A percentile compares a stretch with the other conserved stretches of the same genome.
These are phyloP conservation scores for Micropterix aruncella DNA, from an alignment of 2,888 invertebrate species.

Conservation along the genomic window DNA sequence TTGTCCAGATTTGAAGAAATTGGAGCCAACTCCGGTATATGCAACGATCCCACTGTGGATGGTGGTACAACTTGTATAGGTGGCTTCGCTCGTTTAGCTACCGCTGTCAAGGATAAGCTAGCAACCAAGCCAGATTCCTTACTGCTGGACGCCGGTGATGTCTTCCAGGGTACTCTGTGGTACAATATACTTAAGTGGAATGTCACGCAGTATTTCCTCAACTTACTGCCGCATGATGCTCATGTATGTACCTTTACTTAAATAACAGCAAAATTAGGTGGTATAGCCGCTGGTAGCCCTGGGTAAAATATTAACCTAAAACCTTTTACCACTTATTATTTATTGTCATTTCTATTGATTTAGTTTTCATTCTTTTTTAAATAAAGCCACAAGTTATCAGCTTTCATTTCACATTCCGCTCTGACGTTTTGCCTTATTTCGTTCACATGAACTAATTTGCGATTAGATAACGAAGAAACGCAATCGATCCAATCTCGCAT, in stretches of 20 bases:
- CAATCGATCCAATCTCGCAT: too few relatives aligned
- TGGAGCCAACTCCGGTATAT: slow-evolving; percentile 38
- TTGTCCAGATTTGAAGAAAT: slow-evolving; percentile 53
- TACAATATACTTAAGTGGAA: slow-evolving; percentile 63
- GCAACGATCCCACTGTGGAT: slow-evolving; percentile 23
- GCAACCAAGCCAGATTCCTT: slow-evolving; percentile 49
- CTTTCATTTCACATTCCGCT: too few relatives aligned
- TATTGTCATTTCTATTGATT: too few relatives aligned
- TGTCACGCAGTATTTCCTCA: slow-evolving; percentile 61
- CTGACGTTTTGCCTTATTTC: too few relatives aligned
- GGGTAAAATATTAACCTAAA: too few relatives aligned
- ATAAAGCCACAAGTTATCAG: too few relatives aligned
- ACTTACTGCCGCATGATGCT: slow-evolving; percentile 59
- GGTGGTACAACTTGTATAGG: slow-evolving; percentile 49
- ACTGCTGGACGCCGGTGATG: slow-evolving; percentile 70
- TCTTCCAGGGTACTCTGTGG: slow-evolving; percentile 79
- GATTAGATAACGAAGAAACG: too few relatives aligned
- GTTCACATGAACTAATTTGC: too few relatives aligned
- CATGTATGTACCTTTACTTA: slow-evolving; percentile 51
- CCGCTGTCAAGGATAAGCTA: slow-evolving; percentile 34
- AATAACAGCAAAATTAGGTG: too few relatives aligned
- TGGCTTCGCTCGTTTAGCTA: slow-evolving; percentile 51
- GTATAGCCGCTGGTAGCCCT: too few relatives aligned
- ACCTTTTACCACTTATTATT: too few relatives aligned
- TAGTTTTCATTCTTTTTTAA: too few relatives aligned